A percentile compares a stretch with the other conserved stretches of the same genome.
phyloP scores from a whole-genome alignment of 2,888 invertebrate genomes.

The Chorisops tibialis region DNA sequence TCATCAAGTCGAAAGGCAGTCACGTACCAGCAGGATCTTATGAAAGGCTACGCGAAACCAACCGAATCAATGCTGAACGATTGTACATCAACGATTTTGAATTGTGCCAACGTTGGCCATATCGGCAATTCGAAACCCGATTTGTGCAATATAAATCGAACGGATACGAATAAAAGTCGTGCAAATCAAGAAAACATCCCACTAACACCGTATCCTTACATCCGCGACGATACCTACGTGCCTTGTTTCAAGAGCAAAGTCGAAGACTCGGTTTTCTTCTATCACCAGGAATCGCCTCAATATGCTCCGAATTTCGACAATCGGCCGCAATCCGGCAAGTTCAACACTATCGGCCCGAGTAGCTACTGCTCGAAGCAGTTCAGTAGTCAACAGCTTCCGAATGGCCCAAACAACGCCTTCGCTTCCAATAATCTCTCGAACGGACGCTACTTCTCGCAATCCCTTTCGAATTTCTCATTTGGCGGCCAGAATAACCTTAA shows the following conservation, averaged over 20 bases:
- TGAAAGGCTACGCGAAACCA: slow-evolving; percentile 3
- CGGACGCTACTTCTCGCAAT: slow-evolving; percentile 50
- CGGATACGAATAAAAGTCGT: slow-evolving; percentile 29
- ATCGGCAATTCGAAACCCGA: slow-evolving; percentile 30
- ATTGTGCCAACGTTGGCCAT: slow-evolving; percentile 45
- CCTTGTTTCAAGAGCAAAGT: slow-evolving; percentile 33
- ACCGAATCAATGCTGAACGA: slow-evolving; percentile 45
- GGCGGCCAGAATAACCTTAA: slow-evolving; percentile 38
- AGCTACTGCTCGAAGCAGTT: slow-evolving; percentile 49
- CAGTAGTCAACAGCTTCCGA: slow-evolving; percentile 40
- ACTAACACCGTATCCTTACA: slow-evolving; percentile 28
- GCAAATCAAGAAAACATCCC: slow-evolving; percentile 32
- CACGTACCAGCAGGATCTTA: slow-evolving; percentile 41
- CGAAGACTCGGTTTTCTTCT: slow-evolving; percentile 36
- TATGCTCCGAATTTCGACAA: slow-evolving; percentile 36
- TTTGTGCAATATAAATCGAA: slow-evolving; percentile 40
- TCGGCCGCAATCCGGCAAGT: slow-evolving; percentile 42
- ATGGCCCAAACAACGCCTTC: neutral
- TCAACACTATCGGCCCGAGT: slow-evolving; percentile 51
- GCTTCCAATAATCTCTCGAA: slow-evolving; percentile 26
- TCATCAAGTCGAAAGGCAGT: slow-evolving; percentile 22
- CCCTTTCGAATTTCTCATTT: slow-evolving; percentile 49
- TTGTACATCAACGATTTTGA: slow-evolving; percentile 48
- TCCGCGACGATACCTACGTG: slow-evolving; percentile 28
- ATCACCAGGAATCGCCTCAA: slow-evolving; percentile 36